Base-by-base conservation (phyloP, 2,113 vertebrate species). In the Carettochelys insculpta region DNA sequence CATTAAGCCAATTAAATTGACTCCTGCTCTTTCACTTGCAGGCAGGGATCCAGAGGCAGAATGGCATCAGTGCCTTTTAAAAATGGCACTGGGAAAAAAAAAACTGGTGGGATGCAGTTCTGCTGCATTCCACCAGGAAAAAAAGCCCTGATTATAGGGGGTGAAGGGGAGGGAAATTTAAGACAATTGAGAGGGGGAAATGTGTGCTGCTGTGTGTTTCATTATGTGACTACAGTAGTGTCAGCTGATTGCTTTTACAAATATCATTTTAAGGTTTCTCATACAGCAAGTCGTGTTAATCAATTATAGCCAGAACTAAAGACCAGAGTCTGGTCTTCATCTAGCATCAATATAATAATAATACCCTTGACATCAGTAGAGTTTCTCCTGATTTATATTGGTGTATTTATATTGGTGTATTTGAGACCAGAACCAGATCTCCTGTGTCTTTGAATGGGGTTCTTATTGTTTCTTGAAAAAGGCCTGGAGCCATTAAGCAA, bases 211-310 rank as follows among this genome's bases (percentile, higher is more conserved):
- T 75, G 12, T 7, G 71, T 29, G 8, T 38, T 68, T 75, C 0
- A 0, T 53, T 41, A 4, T 4, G 51, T 12, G 41, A 12, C 31
- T 8, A 31, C 77, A 54, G 84, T 6, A 2, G 31, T 25, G 73
- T 0, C 11, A 77, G 34, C 14, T 53, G 2, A 0, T 27, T 7
- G 80, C 89, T 41, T 76, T 61, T 27, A 1, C 0, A 7, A 25
- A 0, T 0, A 19, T 10, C 17, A 68, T 68, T 38, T 68, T 38
- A 68, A 31, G 73, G 52, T 25, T 43, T 25, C 53, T 29, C 76
- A 29, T 12, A 51, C 13, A 16, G 6, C 45, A 2, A 4, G 11
- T 82, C 88, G 65, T 52, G 43, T 17, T 7, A 5, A 51, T 27
- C 1, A 0, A 54, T 52, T 43, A 12, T 41, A 1, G 73, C 1